Conservation (phyloP, 53 echinoderm and acorn worm genomes). For the Paelopatides confundens region DNA sequence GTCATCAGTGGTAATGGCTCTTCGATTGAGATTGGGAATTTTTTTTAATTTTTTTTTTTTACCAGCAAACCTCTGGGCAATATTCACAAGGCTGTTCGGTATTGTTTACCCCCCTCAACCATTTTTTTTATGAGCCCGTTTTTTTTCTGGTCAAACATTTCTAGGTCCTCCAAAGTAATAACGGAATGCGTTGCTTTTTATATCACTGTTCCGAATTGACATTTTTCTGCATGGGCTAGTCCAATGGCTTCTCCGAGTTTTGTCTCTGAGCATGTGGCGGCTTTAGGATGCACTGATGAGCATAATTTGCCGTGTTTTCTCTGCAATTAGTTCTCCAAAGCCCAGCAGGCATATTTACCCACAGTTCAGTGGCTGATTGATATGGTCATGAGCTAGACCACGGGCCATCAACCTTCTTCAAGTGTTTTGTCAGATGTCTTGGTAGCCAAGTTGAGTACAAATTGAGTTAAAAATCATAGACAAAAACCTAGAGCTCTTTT, state of each 20-base stretch:
- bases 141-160: conserved; percentile 45
- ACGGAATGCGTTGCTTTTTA: background rate
- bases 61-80: background rate
- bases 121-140: background rate
- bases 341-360: conserved; percentile 37
- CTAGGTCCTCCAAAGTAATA: conserved; percentile 27
- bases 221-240: conserved; percentile 19
- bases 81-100: background rate
- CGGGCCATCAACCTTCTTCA: conserved; percentile 43
- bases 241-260: background rate
- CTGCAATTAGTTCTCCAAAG: conserved; percentile 36
- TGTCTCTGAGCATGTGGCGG: conserved; percentile 34
- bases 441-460: conserved; percentile 18
- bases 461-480: conserved; percentile 35
- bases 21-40: conserved; percentile 1
- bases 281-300: conserved; percentile 48
- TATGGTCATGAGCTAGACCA: conserved; percentile 23
- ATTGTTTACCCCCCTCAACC: background rate
- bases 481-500: conserved; percentile 31
- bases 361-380: conserved; percentile 48
- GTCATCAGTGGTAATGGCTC: conserved; percentile 8
- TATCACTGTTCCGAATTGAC: conserved; percentile 11
- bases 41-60: background rate
- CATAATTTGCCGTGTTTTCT: conserved; percentile 33
- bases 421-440: conserved; percentile 43